A percentile compares a stretch with the other conserved stretches of the same genome.
These are phyloP conservation scores for Cheilosia grossa DNA, from an alignment of 2,888 invertebrate species.

Conservation along the genomic window DNA sequence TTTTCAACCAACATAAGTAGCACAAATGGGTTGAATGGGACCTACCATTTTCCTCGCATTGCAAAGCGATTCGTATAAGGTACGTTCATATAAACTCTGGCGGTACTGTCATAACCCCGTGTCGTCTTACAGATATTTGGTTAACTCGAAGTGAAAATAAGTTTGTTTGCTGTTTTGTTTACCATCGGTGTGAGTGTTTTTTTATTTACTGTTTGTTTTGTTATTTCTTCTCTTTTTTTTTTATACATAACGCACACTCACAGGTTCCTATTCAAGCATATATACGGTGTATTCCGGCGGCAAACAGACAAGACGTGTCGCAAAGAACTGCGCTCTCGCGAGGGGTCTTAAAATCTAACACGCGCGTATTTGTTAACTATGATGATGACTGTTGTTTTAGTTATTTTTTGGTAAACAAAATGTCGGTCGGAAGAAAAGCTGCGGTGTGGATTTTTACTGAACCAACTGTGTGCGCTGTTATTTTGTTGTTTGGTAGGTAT, in stretches of 20 bases:
- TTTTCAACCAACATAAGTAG: too few species aligned
- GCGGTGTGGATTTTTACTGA: background rate
- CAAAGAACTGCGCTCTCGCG: conserved; percentile 1
- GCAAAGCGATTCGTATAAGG: background rate
- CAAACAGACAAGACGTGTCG: background rate
- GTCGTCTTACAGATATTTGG: background rate
- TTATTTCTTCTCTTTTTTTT: background rate
- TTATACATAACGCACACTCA: background rate
- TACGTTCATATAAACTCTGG: background rate
- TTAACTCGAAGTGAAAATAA: conserved; percentile 3
- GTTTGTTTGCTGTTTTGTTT: conserved; percentile 15
- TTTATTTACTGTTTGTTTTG: conserved; percentile 3
- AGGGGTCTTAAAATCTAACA: background rate
- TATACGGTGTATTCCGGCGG: background rate
- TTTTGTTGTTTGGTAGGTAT: background rate
- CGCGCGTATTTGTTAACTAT: background rate
- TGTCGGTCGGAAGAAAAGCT: background rate
- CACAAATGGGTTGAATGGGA: background rate
- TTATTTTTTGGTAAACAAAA: background rate
- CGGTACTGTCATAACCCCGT: background rate
- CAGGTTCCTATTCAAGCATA: background rate
- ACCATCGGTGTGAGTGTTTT: conserved; percentile 16
- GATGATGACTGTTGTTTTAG: conserved; percentile 1
- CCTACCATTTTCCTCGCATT: background rate
- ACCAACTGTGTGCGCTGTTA: background rate